Percentiles rank a stretch among this genome's conserved stretches.
Evolutionary conservation across 2,113 vertebrate genomes (phyloP).

Genomic region (Dryoscopus gambensis): DNA sequence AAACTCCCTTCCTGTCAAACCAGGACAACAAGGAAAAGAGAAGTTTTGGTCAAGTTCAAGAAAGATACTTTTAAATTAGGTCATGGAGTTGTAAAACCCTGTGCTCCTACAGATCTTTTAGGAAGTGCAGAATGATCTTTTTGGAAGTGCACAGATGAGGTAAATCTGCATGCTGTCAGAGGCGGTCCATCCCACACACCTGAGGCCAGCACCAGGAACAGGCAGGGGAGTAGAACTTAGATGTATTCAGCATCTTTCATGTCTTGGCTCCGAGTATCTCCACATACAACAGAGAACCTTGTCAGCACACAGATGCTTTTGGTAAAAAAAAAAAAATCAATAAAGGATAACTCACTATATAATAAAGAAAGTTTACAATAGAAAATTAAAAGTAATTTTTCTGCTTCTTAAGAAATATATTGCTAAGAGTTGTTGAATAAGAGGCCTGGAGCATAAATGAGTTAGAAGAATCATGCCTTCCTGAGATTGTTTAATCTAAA

Average conservation of each 20-base stretch:
- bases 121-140: background rate
- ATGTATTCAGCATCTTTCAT: background rate
- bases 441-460: background rate
- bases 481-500: background rate
- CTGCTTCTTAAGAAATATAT: background rate
- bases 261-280: background rate
- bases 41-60: background rate
- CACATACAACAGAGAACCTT: background rate
- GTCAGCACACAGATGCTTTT: accelerated
- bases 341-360: background rate
- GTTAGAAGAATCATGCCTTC: background rate
- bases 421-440: background rate
- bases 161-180: background rate
- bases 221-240: background rate
- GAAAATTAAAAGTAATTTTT: background rate
- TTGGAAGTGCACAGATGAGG: background rate
- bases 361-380: background rate
- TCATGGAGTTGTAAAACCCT: background rate
- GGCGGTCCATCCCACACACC: background rate
- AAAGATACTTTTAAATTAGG: background rate
- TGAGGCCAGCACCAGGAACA: background rate
- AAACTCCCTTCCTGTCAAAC: no score
- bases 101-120: accelerated
- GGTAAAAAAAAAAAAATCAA: background rate
- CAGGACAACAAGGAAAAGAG: background rate